phyloP scores from a whole-genome alignment of 2,113 vertebrate species.

The Ageneiosus marmoratus region DNA sequence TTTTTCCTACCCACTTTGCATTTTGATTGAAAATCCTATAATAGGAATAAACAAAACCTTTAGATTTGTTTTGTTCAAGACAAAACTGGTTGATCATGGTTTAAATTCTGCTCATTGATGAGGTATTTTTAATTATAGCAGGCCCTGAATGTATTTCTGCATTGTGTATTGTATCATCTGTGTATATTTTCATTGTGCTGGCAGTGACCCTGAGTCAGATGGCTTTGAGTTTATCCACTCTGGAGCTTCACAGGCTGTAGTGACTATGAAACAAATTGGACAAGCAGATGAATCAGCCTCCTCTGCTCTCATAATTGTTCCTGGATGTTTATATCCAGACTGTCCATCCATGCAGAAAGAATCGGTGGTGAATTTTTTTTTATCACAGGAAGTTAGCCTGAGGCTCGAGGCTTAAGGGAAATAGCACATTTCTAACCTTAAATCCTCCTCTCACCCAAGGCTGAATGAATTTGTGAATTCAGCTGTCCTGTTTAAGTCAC shows the following conservation, averaged over 20 bases:
- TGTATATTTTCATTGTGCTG: not conserved
- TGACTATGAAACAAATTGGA: constrained; percentile 26
- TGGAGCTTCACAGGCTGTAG: not conserved
- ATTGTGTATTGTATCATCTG: not conserved
- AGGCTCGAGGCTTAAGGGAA: not conserved
- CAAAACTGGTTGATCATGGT: not conserved
- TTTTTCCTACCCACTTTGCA: constrained; percentile 9
- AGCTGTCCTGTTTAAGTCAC: constrained; percentile 10
- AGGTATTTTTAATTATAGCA: not conserved
- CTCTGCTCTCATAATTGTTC: constrained; percentile 25
- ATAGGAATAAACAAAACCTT: constrained; percentile 19
- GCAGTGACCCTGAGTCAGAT: constrained; percentile 18
- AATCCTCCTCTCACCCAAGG: not conserved
- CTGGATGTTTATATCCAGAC: not conserved
- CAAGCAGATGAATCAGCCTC: constrained; percentile 4
- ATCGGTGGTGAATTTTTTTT: not conserved
- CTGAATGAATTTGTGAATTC: not conserved
- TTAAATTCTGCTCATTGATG: not conserved
- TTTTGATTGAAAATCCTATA: constrained; percentile 22
- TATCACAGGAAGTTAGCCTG: not conserved
- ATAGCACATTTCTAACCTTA: not conserved
- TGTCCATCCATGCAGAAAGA: constrained; percentile 4
- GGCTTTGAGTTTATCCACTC: not conserved
- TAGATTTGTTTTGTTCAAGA: not conserved
- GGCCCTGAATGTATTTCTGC: not conserved